These are phyloP conservation scores for Pangasianodon hypophthalmus DNA, from an alignment of 2,113 vertebrate genomes.

Conservation along the genomic window DNA sequence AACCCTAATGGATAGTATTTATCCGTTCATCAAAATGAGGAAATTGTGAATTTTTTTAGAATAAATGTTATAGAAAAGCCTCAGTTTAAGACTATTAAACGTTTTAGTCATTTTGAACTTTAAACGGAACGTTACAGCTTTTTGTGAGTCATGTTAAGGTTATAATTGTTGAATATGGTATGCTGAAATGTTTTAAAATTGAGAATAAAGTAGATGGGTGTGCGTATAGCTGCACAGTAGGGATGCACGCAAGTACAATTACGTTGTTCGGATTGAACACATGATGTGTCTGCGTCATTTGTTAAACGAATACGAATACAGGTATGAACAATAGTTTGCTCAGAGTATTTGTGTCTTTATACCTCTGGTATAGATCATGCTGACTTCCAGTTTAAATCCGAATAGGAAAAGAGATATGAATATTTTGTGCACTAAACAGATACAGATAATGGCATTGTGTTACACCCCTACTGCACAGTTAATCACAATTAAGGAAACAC, in stretches of 20 bases:
- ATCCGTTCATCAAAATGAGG: no score
- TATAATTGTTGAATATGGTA: background rate
- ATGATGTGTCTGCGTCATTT: background rate
- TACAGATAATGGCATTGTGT: background rate
- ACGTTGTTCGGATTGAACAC: background rate
- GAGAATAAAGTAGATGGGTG: background rate
- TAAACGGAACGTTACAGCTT: no score
- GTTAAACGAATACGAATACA: background rate
- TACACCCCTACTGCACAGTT: background rate
- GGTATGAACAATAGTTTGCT: no score
- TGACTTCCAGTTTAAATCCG: background rate
- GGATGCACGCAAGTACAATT: background rate
- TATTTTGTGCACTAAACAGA: background rate
- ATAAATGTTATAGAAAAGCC: no score
- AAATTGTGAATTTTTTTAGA: no score
- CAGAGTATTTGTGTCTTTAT: background rate
- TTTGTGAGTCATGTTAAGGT: background rate
- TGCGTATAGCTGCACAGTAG: background rate
- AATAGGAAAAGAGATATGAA: background rate
- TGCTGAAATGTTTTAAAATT: background rate
- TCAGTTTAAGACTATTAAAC: no score
- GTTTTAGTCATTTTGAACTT: no score
- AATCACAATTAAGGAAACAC: background rate
- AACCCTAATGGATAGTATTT: no score
- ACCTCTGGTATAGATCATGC: background rate